Conservation (phyloP, 2,888 invertebrate species). For the Nephrotoma flavescens region DNA sequence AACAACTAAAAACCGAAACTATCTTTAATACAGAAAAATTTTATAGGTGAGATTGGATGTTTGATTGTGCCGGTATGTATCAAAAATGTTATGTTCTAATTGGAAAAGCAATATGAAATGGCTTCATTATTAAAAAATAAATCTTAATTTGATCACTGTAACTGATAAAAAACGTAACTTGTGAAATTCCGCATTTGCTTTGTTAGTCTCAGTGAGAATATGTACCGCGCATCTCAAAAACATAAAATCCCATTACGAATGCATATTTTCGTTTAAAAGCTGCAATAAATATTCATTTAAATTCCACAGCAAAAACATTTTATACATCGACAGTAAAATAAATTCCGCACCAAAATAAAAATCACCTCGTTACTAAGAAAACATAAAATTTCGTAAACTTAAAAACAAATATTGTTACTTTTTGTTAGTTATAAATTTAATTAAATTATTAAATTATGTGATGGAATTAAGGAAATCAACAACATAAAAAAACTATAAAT, state of each 20-base stretch:
- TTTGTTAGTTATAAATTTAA: not conserved
- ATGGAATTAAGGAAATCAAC: not conserved
- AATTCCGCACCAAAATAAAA: not conserved
- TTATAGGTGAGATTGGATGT: not conserved
- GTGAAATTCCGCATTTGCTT: no score
- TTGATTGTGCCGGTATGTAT: not conserved
- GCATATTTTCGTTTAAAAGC: not conserved
- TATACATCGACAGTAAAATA: not conserved
- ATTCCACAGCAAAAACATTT: not conserved
- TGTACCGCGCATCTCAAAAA: not conserved
- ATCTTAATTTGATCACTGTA: not conserved
- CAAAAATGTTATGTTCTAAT: not conserved
- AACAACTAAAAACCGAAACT: not conserved
- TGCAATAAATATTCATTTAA: not conserved
- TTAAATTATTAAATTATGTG: not conserved
- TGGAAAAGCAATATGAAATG: not conserved
- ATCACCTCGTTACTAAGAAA: not conserved
- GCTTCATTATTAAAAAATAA: no score
- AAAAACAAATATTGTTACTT: not conserved
- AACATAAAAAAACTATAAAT: not conserved
- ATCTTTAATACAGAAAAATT: not conserved
- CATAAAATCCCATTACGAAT: no score
- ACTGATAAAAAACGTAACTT: not conserved
- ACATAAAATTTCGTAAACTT: not conserved
- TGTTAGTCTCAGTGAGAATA: not conserved